Evolutionary conservation across 2,113 vertebrate genomes (phyloP).

Genomic region (Psilopsiagon aymara): DNA sequence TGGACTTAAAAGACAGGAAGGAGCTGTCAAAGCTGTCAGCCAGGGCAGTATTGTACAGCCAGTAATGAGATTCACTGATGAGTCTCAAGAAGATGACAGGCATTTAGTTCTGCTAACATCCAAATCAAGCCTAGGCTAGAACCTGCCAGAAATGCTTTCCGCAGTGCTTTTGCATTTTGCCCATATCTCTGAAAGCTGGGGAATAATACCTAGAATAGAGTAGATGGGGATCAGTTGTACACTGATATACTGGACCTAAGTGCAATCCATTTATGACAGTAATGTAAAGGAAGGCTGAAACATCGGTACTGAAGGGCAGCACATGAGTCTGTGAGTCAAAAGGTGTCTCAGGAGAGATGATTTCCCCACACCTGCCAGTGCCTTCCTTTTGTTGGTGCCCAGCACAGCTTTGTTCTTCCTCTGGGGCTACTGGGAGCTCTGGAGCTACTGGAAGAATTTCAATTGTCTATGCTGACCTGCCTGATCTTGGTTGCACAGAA

Average conservation of each 20-base stretch:
- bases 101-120: background rate
- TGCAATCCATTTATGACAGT: background rate
- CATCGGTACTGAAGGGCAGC: background rate
- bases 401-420: background rate
- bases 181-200: background rate
- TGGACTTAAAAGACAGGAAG: background rate
- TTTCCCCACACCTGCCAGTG: background rate
- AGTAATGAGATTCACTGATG: background rate
- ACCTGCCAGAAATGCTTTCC: background rate
- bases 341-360: background rate
- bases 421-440: background rate
- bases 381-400: constrained; percentile 31
- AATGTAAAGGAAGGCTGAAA: background rate
- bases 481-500: background rate
- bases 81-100: background rate
- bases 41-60: background rate
- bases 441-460: background rate
- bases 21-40: background rate
- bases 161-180: background rate
- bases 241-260: background rate
- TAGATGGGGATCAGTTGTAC: background rate
- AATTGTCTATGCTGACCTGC: background rate
- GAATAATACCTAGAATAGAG: background rate
- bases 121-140: background rate
- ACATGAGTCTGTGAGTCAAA: background rate